A percentile compares a stretch with the other conserved stretches of the same genome.
These are phyloP conservation scores for Galeopterus variegatus DNA, from an alignment of 2,113 vertebrate species.

Conservation along the genomic window DNA sequence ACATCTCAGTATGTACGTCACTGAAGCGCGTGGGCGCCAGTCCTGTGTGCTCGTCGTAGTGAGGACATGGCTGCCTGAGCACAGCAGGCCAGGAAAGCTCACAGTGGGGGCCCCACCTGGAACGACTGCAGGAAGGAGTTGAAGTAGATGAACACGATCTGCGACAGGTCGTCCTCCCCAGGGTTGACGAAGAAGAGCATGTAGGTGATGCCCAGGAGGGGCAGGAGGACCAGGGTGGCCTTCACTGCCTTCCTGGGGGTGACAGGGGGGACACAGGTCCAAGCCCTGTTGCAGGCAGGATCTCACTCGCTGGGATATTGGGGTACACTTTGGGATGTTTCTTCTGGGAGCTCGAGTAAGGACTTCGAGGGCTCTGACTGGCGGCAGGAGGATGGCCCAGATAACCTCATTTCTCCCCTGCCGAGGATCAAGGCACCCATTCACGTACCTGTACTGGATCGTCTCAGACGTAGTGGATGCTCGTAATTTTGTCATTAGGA, in stretches of 20 bases:
- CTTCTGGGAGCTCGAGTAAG: neutral
- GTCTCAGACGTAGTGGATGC: conserved; percentile 98
- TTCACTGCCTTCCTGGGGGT: conserved; percentile 96
- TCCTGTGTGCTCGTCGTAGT: rapidly evolving
- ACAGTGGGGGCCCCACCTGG: conserved; percentile 91
- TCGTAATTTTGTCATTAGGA: conserved; percentile 98
- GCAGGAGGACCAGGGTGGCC: conserved; percentile 96
- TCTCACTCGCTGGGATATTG: neutral
- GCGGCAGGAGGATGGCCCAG: neutral
- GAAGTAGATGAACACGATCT: conserved; percentile 99
- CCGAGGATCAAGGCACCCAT: neutral
- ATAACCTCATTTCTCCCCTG: neutral
- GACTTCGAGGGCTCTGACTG: neutral
- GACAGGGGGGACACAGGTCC: neutral
- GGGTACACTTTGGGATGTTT: neutral
- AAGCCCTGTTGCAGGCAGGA: neutral
- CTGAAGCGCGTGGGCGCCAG: rapidly evolving
- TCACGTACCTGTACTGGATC: conserved; percentile 96
- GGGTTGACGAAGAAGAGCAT: conserved; percentile 99
- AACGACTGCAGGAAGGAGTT: conserved; percentile 99
- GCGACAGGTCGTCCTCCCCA: conserved; percentile 97
- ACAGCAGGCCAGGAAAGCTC: neutral
- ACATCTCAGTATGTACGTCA: neutral
- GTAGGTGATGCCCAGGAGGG: conserved; percentile 97
- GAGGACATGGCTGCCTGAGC: neutral